Evolutionary conservation across 2,113 vertebrate species (phyloP).

Genomic region (Narcine bancroftii): DNA sequence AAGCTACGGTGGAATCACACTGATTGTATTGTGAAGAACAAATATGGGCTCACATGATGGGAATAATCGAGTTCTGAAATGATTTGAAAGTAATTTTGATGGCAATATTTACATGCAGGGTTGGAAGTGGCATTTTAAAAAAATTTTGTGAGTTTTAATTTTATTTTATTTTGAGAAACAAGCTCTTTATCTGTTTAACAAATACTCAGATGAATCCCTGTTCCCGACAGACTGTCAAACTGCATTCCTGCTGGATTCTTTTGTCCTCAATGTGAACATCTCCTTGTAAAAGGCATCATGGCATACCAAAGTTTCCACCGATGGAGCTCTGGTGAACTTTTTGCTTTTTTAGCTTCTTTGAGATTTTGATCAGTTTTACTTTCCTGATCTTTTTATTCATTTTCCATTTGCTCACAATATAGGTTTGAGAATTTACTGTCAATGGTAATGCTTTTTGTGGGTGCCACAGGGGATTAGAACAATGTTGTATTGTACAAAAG

Average conservation of each 20-base stretch:
- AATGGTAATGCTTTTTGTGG: not conserved
- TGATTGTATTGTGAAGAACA: not conserved
- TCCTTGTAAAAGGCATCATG: conserved; percentile 5
- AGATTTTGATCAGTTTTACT: not conserved
- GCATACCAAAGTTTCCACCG: not conserved
- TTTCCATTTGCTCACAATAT: not conserved
- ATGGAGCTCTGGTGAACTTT: not conserved
- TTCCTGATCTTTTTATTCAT: not conserved
- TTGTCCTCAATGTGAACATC: too few relatives aligned
- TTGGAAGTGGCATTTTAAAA: not conserved
- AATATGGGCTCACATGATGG: not conserved
- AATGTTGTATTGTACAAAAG: not conserved
- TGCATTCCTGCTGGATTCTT: not conserved
- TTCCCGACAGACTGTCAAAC: not conserved
- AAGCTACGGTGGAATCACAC: not conserved
- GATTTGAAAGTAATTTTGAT: not conserved
- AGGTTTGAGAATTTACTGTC: not conserved
- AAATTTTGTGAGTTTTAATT: too few relatives aligned
- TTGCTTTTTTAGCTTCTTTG: not conserved
- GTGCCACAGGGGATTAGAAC: not conserved
- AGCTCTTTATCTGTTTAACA: not conserved
- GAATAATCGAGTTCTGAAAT: not conserved
- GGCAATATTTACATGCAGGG: not conserved
- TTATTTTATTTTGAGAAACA: not conserved
- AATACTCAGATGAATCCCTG: not conserved